Evolutionary conservation across 2,888 invertebrate genomes (phyloP), one percentile per base, ranked within the genome.

Genomic region (Lissonota sp.): DNA sequence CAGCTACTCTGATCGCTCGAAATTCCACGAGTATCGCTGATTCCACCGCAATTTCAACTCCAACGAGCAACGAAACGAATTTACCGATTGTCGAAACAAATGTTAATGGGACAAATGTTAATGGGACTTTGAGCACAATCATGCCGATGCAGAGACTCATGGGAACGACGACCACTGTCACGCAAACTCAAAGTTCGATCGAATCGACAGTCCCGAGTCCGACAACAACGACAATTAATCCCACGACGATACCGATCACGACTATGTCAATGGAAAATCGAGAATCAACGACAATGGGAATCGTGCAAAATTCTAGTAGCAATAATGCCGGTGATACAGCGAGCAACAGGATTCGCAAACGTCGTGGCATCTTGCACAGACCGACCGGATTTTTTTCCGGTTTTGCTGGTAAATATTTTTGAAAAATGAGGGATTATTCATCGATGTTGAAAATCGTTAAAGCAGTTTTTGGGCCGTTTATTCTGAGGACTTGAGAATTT

Each of bases 261-360:
- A 67, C 40, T n/a, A 12, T 10, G 7, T 60, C 42, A 63, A n/a
- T 37, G 67, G 40, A 7, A 73, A 73, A 51, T 16, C 26, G 49
- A 26, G 53, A 55, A 16, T 67, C 80, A 0, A 60, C 91, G 80
- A 88, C 90, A 5, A 90, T 91, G 4, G 88, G 93, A 91, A 62
- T 26, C 26, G 26, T 93, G 73, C 91, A 92, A 46, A 93, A 94
- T 82, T 93, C 94, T 62, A 90, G 92, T 26, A 63, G 26, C n/a
- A 51, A 63, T 6, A 49, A 64, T 55, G 63, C 44, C 39, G 80
- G 75, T 39, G 76, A 82, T 49, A 83, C 77, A 62, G 70, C 80
- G 53, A 83, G 83, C 62, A 87, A 84, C 67, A 75, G 82, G 6
- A 69, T 84, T 60, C 85, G 85, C n/a, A 87, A 86, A 69, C 86